Conservation (phyloP, 2,888 invertebrate species). For the Lathronympha strigana region DNA sequence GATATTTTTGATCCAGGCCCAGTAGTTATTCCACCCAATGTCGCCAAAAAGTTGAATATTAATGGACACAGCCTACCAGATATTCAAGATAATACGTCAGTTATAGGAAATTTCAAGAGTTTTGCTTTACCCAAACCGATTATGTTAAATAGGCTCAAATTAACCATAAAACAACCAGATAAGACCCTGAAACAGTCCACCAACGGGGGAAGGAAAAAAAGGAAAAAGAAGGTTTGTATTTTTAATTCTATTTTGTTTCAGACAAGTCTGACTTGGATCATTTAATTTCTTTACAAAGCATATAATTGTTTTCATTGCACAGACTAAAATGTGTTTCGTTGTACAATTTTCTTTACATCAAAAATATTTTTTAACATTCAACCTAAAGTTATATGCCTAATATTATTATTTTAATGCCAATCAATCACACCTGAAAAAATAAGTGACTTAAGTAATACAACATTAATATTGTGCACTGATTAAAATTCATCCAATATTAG, state of each 20-base stretch:
- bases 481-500: too few species aligned
- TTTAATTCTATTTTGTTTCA: conserved; percentile 4
- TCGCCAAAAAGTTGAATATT: conserved; percentile 66
- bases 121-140: conserved; percentile 81
- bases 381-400: too few species aligned
- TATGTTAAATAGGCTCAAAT: conserved; percentile 75
- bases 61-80: conserved; percentile 57
- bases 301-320: too few species aligned
- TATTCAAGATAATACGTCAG: conserved; percentile 66
- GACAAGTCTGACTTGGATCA: too few species aligned
- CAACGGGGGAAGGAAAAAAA: conserved; percentile 59
- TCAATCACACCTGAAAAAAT: too few species aligned
- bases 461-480: too few species aligned
- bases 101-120: conserved; percentile 80
- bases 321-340: too few species aligned
- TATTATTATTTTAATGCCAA: too few species aligned
- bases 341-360: too few species aligned
- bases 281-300: too few species aligned
- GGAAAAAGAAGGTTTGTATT: conserved; percentile 77
- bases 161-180: conserved; percentile 68
- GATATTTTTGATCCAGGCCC: conserved; percentile 81
- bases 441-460: too few species aligned
- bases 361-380: too few species aligned
- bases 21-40: conserved; percentile 60
- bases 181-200: conserved; percentile 58